Conservation (phyloP, 2,113 vertebrate genomes). For the Centropus unirufus region DNA sequence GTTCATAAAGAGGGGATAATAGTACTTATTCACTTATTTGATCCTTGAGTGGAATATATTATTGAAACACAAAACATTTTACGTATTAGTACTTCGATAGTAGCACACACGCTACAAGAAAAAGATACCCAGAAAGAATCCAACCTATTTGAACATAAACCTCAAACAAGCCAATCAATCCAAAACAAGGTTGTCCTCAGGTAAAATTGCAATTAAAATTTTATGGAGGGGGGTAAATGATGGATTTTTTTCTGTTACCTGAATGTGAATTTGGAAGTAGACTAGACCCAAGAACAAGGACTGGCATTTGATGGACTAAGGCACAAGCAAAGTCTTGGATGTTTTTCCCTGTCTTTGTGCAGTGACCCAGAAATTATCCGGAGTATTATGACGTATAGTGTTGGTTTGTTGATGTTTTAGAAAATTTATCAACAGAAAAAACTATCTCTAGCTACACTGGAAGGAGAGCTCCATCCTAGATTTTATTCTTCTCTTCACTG, state of each 20-base stretch:
- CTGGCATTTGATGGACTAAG: background rate
- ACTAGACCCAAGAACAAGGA: background rate
- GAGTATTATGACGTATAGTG: background rate
- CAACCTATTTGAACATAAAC: background rate
- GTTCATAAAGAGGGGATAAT: background rate
- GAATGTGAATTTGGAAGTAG: background rate
- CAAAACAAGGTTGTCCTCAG: background rate
- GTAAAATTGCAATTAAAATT: background rate
- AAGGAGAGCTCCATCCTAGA: background rate
- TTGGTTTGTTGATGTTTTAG: background rate
- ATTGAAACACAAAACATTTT: background rate
- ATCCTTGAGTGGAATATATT: background rate
- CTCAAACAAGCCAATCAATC: background rate
- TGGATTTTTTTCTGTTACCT: background rate
- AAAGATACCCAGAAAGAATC: background rate
- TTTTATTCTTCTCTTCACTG: background rate
- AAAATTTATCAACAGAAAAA: background rate
- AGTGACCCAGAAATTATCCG: background rate
- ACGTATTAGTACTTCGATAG: background rate
- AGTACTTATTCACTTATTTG: background rate
- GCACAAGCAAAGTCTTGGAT: accelerated
- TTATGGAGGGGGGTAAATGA: background rate
- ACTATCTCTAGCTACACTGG: accelerated
- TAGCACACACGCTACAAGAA: background rate
- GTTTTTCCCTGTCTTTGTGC: background rate